Conservation (phyloP, 1,140 invertebrate species). For the Halesus radiatus region DNA sequence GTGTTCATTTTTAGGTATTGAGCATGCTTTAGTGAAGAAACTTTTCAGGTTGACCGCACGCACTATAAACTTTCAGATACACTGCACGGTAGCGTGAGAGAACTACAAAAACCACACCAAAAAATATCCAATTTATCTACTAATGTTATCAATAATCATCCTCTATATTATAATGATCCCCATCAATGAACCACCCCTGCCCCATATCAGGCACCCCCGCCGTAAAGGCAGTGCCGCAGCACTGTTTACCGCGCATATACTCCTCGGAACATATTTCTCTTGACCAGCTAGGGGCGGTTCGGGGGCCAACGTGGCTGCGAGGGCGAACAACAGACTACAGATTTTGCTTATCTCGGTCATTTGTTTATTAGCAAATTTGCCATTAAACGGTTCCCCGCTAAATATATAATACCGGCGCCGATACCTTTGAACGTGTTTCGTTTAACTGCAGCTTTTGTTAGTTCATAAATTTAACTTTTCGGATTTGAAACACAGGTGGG, state of each 20-base stretch:
- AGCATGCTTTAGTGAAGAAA: too few species aligned
- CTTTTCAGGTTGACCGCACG: too few species aligned
- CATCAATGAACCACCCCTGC: neutral
- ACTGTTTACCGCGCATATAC: neutral
- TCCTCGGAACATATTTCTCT: neutral
- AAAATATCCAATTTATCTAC: too few species aligned
- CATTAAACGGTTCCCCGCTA: constrained; percentile 10
- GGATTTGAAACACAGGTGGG: too few species aligned
- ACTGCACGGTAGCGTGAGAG: too few species aligned
- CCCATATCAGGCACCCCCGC: neutral
- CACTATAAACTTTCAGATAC: too few species aligned
- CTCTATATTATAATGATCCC: too few species aligned
- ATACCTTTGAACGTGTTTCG: neutral
- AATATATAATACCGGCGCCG: neutral
- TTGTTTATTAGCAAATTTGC: constrained; percentile 41
- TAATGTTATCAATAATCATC: too few species aligned
- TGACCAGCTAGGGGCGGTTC: too few species aligned
- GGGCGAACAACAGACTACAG: neutral
- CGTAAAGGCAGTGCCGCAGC: neutral
- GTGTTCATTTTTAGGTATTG: too few species aligned
- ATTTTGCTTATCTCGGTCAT: constrained; percentile 23
- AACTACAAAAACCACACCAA: too few species aligned
- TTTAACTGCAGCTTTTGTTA: neutral
- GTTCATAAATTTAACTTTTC: too few species aligned
- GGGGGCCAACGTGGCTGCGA: neutral